Evolutionary conservation across 2,888 invertebrate species (phyloP).

Genomic region (Antheraea yamamai): DNA sequence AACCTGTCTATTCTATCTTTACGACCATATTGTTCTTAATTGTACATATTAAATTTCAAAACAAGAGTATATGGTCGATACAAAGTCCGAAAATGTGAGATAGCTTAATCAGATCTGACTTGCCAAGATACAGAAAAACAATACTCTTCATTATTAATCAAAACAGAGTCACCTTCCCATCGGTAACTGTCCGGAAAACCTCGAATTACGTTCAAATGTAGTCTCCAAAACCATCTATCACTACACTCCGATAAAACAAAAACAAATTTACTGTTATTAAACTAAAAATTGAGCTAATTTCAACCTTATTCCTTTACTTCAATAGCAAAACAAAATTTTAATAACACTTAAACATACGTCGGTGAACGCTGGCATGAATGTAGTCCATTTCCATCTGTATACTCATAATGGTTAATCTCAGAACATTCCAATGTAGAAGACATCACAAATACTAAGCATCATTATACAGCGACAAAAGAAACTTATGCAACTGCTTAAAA

Average conservation of each 20-base stretch:
- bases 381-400: slow-evolving; percentile 25
- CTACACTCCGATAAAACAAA: slow-evolving; percentile 21
- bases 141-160: slow-evolving; percentile 41
- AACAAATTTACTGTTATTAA: not conserved
- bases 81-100: not conserved
- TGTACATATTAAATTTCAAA: not conserved
- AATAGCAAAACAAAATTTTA: slow-evolving; percentile 6
- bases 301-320: not conserved
- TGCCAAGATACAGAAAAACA: slow-evolving; percentile 7
- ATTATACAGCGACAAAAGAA: slow-evolving; percentile 80
- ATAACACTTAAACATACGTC: slow-evolving; percentile 1
- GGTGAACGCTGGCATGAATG: slow-evolving; percentile 22
- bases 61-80: not conserved
- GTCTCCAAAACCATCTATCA: slow-evolving; percentile 55
- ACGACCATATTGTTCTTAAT: not conserved
- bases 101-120: not conserved
- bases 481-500: slow-evolving; percentile 77
- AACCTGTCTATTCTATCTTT: not conserved
- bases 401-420: slow-evolving; percentile 58
- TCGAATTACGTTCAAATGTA: slow-evolving; percentile 38
- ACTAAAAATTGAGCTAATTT: not conserved
- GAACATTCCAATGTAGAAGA: slow-evolving; percentile 74
- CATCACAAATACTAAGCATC: slow-evolving; percentile 70
- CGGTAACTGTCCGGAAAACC: slow-evolving; percentile 45
- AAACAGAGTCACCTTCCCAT: slow-evolving; percentile 45